Evolutionary conservation across 1,140 invertebrate genomes (phyloP).

Genomic region (Drosophila ambigua): DNA sequence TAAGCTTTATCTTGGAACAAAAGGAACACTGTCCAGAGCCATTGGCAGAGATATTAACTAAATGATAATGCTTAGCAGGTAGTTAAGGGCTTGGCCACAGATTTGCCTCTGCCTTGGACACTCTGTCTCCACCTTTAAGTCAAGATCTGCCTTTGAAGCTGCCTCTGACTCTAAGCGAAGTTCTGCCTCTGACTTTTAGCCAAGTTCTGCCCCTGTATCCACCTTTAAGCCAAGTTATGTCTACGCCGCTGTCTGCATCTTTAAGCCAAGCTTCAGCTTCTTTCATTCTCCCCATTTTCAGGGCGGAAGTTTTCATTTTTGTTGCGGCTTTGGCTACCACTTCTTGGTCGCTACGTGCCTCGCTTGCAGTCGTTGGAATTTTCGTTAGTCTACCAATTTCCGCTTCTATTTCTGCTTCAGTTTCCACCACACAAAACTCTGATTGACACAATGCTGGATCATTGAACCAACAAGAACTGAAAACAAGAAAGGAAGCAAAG

Average conservation of each 20-base stretch:
- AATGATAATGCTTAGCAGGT: conserved; percentile 61
- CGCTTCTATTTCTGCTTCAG: conserved; percentile 54
- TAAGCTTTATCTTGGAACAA: conserved; percentile 58
- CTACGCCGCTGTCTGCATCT: background rate
- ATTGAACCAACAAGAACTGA: conserved; percentile 28
- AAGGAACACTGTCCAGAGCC: conserved; percentile 45
- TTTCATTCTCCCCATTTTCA: background rate
- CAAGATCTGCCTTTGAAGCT: too few relatives aligned
- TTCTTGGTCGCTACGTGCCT: conserved; percentile 50
- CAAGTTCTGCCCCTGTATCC: conserved; percentile 6
- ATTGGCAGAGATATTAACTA: conserved; percentile 51
- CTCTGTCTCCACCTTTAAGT: background rate
- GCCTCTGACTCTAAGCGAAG: background rate
- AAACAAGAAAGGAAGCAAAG: background rate
- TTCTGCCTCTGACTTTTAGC: background rate
- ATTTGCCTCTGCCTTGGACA: conserved; percentile 18
- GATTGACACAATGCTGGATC: conserved; percentile 50
- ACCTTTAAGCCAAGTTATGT: conserved; percentile 1
- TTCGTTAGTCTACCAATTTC: conserved; percentile 45
- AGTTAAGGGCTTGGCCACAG: conserved; percentile 21
- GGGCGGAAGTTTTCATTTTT: conserved; percentile 55
- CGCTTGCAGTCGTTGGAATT: conserved; percentile 43
- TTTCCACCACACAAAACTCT: conserved; percentile 35
- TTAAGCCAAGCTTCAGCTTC: conserved; percentile 1
- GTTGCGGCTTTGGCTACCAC: conserved; percentile 16